Evolutionary conservation across 2,888 invertebrate genomes (phyloP), one percentile per base, ranked within the genome.

Genomic region (Tetrapedia diversipes): DNA sequence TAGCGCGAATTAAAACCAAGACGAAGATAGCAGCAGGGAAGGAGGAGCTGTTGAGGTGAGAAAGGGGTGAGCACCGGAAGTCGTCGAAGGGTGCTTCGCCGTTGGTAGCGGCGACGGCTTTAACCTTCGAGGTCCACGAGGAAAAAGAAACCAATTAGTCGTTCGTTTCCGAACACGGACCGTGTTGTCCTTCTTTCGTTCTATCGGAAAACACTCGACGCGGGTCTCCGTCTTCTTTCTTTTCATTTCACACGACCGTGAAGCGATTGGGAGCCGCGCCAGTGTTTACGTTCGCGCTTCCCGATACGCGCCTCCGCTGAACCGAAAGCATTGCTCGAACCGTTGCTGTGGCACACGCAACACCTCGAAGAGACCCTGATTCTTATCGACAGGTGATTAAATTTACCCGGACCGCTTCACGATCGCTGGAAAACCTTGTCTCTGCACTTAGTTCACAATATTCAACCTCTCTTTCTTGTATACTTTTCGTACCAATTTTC

Each of bases 251-350:
- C 56, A 29, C 56, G 57, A n/a, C n/a, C 57, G 49, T 29, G 32
- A 60, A 54, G 53, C 59, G 54, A 66, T 67, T 29, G 65, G 57
- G 37, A 43, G 32, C 27, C 61, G 53, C 34, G 27, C 29, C 37
- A 43, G 45, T 77, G 77, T 77, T 77, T 77, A 68, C 73, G 56
- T 63, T 66, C n/a, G 37, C 66, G 66, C 63, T 72, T 65, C 37
- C 22, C 57, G 57, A 19, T 10, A 27, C 24, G 37, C 56, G 39
- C 24, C 56, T 32, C 19, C 51, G 59, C 51, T 59, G 53, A 67
- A 60, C 16, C 59, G 60, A 43, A 43, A 47, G 59, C 68, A 45
- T 43, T 68, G 43, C 45, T 53, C 37, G 59, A 53, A 27, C 43
- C 19, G 19, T 43, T 11, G 34, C 27, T 7, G 7, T 11, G 11